phyloP scores from a whole-genome alignment of 2,113 vertebrate genomes.

The Galemys pyrenaicus region DNA sequence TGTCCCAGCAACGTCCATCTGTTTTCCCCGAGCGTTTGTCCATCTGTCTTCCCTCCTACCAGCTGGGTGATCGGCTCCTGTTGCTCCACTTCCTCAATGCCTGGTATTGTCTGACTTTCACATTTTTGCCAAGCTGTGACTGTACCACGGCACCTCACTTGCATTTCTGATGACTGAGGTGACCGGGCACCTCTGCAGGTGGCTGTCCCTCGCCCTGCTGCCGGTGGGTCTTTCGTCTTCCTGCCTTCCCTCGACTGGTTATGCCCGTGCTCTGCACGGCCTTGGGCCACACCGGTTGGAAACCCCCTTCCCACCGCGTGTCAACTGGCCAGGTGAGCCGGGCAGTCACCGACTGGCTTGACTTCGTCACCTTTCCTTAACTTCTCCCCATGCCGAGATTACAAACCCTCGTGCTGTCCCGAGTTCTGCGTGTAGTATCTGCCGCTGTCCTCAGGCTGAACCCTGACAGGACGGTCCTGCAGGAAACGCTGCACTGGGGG shows the following conservation, averaged over 20 bases:
- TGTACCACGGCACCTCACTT: not conserved
- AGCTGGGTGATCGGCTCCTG: not conserved
- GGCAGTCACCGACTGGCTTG: not conserved
- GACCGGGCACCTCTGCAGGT: not conserved
- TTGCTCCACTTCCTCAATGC: not conserved
- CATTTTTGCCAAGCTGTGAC: not conserved
- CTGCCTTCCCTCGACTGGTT: not conserved
- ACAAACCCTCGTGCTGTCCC: not conserved
- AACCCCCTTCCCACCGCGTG: not conserved
- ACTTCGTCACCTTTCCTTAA: not conserved
- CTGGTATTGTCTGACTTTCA: not conserved
- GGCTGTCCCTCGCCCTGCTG: not conserved
- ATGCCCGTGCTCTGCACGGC: too few relatives aligned
- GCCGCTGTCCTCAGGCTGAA: not conserved
- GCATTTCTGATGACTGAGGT: not conserved
- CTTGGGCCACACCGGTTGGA: not conserved
- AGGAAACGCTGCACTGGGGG: not conserved
- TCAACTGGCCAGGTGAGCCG: not conserved
- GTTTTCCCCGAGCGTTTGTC: not conserved
- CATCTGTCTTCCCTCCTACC: constrained; percentile 7
- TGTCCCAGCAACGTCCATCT: constrained; percentile 30
- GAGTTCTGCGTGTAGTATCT: not conserved
- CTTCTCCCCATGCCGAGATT: not conserved
- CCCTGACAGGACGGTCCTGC: not conserved
- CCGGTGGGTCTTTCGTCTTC: not conserved